These are phyloP conservation scores for Naso thynnoides DNA, from an alignment of 2,797 vertebrate species.

Conservation along the genomic window DNA sequence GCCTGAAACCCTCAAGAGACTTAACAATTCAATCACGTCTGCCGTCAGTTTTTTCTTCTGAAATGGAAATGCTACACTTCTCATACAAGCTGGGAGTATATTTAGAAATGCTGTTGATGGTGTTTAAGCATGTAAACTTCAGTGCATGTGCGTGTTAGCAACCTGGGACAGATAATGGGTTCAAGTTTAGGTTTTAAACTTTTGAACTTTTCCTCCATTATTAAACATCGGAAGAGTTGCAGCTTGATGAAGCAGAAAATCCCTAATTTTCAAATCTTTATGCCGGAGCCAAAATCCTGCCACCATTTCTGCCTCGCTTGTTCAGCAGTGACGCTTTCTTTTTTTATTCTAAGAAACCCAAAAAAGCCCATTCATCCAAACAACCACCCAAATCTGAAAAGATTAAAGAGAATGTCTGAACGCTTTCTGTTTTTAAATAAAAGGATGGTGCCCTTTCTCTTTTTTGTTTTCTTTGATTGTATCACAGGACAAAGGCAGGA, in stretches of 20 bases:
- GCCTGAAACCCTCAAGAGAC: neutral
- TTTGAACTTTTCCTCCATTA: neutral
- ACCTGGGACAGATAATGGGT: neutral
- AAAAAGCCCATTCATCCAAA: neutral
- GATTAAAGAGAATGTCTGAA: constrained; percentile 28
- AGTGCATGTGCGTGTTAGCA: neutral
- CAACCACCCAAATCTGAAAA: neutral
- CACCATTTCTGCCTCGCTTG: neutral
- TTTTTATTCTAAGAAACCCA: constrained; percentile 2
- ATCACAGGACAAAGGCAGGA: neutral
- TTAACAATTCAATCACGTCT: constrained; percentile 20
- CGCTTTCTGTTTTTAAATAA: constrained; percentile 24
- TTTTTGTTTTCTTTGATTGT: constrained; percentile 7
- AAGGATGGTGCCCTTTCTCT: neutral
- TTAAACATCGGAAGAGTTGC: neutral
- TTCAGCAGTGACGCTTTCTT: constrained; percentile 8
- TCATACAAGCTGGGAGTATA: neutral
- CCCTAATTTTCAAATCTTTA: neutral
- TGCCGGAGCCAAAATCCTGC: neutral
- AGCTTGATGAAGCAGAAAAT: neutral
- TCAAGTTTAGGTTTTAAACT: neutral
- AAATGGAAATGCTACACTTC: constrained; percentile 6
- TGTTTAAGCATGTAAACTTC: neutral
- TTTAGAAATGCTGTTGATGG: neutral
- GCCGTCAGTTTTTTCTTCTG: neutral